Evolutionary conservation across 2,888 invertebrate genomes (phyloP).

Genomic region (Philhelius pedissequus): DNA sequence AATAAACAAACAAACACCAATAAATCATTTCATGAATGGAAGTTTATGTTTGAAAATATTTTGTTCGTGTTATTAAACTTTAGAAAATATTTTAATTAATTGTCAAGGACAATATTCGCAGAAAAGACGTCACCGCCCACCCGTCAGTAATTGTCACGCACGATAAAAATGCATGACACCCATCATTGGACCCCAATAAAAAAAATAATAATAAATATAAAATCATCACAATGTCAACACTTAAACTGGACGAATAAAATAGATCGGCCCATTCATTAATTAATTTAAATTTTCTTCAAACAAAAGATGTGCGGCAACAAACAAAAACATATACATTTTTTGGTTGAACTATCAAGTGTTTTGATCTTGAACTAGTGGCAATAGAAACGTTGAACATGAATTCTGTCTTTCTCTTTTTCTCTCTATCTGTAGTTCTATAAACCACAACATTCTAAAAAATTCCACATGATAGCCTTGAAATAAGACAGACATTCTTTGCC

Average conservation of each 20-base stretch:
- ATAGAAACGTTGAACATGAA: constrained; percentile 8
- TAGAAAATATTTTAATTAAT: background rate
- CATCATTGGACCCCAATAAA: constrained; percentile 38
- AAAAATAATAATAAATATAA: background rate
- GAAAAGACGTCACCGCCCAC: constrained; percentile 29
- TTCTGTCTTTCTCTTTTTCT: background rate
- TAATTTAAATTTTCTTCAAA: background rate
- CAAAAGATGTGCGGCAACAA: background rate
- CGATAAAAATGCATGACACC: constrained; percentile 21
- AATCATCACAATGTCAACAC: constrained; percentile 1
- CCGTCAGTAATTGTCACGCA: constrained; percentile 18
- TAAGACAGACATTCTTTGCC: background rate
- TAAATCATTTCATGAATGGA: background rate
- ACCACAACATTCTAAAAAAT: background rate
- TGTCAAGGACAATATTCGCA: background rate
- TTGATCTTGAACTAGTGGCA: background rate
- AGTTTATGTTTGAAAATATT: background rate
- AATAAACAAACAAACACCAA: background rate
- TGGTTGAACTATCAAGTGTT: constrained; percentile 17
- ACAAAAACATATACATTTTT: background rate
- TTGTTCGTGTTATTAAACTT: background rate
- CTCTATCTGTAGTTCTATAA: background rate
- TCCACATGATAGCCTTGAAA: background rate
- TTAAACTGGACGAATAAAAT: background rate
- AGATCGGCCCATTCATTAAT: constrained; percentile 8